These are phyloP conservation scores for Fukomys damarensis DNA, from an alignment of 2,113 vertebrate genomes.

Conservation along the genomic window DNA sequence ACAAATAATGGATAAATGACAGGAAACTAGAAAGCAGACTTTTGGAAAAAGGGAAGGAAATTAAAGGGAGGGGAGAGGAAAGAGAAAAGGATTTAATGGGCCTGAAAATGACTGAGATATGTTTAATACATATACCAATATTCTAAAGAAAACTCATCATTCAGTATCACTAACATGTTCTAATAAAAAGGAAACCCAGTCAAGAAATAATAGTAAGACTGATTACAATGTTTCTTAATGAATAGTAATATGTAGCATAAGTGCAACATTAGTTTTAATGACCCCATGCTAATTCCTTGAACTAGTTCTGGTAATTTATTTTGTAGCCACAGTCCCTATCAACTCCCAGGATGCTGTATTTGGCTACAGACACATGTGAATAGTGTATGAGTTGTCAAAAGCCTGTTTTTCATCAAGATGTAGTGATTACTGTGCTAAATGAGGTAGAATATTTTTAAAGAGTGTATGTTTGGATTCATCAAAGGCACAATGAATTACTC, in stretches of 20 bases:
- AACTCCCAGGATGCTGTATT: background rate
- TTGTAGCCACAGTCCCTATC: constrained; percentile 5
- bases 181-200: background rate
- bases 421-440: background rate
- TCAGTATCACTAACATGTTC: too few relatives aligned
- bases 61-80: too few relatives aligned
- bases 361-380: background rate
- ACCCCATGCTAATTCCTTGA: background rate
- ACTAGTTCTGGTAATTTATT: background rate
- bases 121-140: too few relatives aligned
- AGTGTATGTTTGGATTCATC: background rate
- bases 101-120: too few relatives aligned
- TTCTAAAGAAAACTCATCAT: too few relatives aligned
- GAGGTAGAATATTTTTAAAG: constrained; percentile 26
- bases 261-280: background rate
- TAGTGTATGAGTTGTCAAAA: background rate
- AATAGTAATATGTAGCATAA: background rate
- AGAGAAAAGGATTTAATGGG: too few relatives aligned
- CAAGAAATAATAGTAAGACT: constrained; percentile 30
- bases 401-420: background rate
- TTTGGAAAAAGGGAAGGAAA: too few relatives aligned
- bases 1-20: too few relatives aligned
- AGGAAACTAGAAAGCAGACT: too few relatives aligned
- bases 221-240: constrained; percentile 21
- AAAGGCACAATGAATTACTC: background rate